phyloP scores from a whole-genome alignment of 2,888 invertebrate species.

The Pollenia angustigena region DNA sequence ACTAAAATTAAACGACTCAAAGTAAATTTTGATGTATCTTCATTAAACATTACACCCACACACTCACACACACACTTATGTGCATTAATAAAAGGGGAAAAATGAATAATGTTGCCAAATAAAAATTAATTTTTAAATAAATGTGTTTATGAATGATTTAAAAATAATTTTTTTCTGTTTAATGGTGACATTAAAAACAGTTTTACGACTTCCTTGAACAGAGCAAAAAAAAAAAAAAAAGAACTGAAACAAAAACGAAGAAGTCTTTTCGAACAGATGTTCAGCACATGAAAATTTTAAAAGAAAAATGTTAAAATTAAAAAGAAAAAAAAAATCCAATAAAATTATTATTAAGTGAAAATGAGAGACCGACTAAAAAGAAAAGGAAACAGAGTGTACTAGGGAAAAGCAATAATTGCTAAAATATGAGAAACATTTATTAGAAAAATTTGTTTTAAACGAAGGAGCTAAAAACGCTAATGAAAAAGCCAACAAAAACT shows the following conservation, averaged over 20 bases:
- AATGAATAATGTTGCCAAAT: constrained; percentile 20
- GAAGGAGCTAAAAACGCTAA: neutral
- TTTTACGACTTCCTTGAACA: constrained; percentile 17
- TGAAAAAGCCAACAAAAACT: constrained; percentile 13
- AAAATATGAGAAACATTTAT: neutral
- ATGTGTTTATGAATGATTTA: constrained; percentile 27
- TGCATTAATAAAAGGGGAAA: neutral
- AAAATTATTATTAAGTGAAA: constrained; percentile 19
- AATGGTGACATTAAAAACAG: constrained; percentile 23
- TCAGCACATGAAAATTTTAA: neutral
- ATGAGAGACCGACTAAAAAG: neutral
- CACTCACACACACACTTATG: neutral
- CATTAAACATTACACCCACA: neutral
- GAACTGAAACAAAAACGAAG: neutral
- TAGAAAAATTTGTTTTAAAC: neutral
- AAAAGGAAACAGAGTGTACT: neutral
- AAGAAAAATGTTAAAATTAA: neutral
- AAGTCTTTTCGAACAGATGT: neutral
- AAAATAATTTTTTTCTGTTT: neutral
- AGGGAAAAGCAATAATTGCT: neutral
- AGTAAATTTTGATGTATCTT: constrained; percentile 18
- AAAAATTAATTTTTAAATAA: constrained; percentile 11
- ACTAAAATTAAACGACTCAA: neutral
- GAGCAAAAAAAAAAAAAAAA: neutral
- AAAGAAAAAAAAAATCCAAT: neutral